Percentiles rank a stretch among this genome's conserved stretches.
phyloP scores from a whole-genome alignment of 2,797 vertebrate species.

The Smutsia gigantea region DNA sequence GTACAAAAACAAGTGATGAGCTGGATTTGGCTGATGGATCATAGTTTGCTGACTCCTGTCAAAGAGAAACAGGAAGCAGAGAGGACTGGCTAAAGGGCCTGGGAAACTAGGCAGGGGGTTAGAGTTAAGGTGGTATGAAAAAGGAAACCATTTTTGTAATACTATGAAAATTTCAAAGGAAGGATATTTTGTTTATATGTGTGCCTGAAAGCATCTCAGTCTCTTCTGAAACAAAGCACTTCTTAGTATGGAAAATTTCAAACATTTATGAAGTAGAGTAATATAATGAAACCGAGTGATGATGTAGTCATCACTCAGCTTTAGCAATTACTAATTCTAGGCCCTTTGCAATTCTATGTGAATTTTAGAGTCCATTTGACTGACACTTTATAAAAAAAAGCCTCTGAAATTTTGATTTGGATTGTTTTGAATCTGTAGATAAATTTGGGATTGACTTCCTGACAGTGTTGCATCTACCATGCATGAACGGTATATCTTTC shows the following conservation, averaged over 20 bases:
- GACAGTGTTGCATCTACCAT: not conserved
- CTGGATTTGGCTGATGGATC: not conserved
- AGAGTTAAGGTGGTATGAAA: not conserved
- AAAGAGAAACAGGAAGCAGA: not conserved
- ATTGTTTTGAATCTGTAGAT: not conserved
- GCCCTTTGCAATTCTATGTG: not conserved
- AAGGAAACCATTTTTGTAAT: not conserved
- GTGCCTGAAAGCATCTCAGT: not conserved
- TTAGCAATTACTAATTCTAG: not conserved
- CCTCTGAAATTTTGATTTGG: not conserved
- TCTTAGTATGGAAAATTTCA: not conserved
- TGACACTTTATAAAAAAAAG: not conserved
- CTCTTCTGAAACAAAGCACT: not conserved
- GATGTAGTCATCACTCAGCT: not conserved
- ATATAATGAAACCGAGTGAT: not conserved
- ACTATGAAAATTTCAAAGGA: not conserved
- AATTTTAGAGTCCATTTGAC: not conserved
- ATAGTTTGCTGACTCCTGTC: not conserved
- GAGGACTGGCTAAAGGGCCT: not conserved
- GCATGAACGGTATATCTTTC: not conserved
- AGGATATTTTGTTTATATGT: not conserved
- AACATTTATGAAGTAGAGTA: not conserved
- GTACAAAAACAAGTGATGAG: not conserved
- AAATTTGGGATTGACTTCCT: not conserved
- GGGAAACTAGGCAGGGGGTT: not conserved